Base-by-base conservation (phyloP, 2,888 invertebrate genomes). In the Brachypalpus laphriformis region DNA sequence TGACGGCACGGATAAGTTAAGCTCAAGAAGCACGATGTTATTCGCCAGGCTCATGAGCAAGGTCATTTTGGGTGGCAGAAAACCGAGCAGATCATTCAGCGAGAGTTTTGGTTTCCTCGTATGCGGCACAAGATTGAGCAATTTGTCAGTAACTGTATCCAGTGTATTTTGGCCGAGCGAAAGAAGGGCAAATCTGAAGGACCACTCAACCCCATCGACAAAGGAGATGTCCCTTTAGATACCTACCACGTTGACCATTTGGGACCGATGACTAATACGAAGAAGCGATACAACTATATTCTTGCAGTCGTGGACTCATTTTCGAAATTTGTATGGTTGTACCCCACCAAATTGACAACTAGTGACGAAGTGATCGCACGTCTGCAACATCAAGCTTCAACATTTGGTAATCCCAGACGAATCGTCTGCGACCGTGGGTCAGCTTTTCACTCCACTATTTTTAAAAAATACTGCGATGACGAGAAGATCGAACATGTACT, bases 241-340 rank as follows among this genome's bases (percentile, higher is more conserved):
- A 90, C 89, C 0, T 89, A 87, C 11, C 90, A 90, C 54, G 54
- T 89, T 3, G 90, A 90, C 59, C 91, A 91, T 54, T n/a, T 91
- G 3, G 90, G 90, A 3, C 90, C 90, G 1, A 28, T 89, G 54
- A 34, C 61, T 9, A 14, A 14, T 42, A 56, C 37, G 2, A 37
- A 42, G 16, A 42, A 42, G 37, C 37, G n/a, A 37, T 37, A 37
- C n/a, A 37, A n/a, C 37, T n/a, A 37, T n/a, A 37, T n/a, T 8
- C 11, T 37, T 4, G 37, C 37, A 37, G 37, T 37, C n/a, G 37
- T 37, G 37, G 37, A 37, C 4, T n/a, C 37, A 37, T 37, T 37
- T n/a, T 20, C 47, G 4, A 51, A 80, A 61, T 86, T 0, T 90
- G n/a, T 37, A 37, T 37, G 90, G 89, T 8, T 90, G 0, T 90